Conservation (phyloP, 37 sponge, comb jelly and placozoan genomes). For the Cliona cf. orientalis region DNA sequence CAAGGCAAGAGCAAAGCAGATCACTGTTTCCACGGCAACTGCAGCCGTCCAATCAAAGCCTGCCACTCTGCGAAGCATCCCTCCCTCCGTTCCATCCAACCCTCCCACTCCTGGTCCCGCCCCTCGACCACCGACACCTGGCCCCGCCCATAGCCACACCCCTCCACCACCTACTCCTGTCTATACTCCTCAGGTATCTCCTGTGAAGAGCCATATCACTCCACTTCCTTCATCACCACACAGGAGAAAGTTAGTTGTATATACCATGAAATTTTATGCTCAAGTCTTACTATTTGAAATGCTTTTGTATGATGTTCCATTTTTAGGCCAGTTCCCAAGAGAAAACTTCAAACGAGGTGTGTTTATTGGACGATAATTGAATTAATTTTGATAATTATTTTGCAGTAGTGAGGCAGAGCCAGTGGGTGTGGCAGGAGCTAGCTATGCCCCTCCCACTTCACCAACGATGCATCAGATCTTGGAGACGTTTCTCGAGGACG, state of each 20-base stretch:
- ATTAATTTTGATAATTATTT: neutral
- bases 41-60: no score
- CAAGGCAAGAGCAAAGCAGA: no score
- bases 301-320: neutral
- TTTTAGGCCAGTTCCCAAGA: constrained; percentile 11
- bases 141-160: neutral
- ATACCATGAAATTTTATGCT: neutral
- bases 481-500: constrained; percentile 26
- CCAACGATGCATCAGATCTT: constrained; percentile 28
- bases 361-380: no score
- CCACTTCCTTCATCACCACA: constrained; percentile 11
- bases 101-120: no score
- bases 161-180: neutral
- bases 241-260: constrained; percentile 22
- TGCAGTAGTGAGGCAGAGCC: neutral
- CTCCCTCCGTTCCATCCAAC: no score
- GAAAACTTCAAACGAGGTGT: neutral
- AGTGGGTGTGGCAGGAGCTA: neutral
- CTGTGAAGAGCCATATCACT: neutral
- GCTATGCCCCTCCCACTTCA: neutral
- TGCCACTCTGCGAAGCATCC: no score
- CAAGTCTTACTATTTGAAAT: neutral
- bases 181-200: neutral
- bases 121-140: no score
- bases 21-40: no score